Evolutionary conservation across 2,113 vertebrate genomes (phyloP).

Genomic region (Datnioides undecimradiatus): DNA sequence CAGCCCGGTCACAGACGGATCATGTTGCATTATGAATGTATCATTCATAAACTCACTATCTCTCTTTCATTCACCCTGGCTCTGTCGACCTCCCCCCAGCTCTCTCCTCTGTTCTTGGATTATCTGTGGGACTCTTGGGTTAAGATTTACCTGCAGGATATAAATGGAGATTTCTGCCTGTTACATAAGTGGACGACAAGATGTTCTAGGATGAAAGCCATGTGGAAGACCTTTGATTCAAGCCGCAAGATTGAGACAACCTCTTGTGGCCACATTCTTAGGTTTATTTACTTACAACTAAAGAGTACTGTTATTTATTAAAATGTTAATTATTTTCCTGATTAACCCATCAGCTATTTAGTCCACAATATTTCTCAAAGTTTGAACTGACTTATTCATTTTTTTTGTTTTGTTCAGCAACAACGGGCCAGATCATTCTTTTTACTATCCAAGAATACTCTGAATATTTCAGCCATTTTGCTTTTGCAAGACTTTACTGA

Average conservation of each 20-base stretch:
- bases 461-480: too few species aligned
- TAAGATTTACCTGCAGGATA: constrained; percentile 75
- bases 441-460: background rate
- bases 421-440: background rate
- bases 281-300: background rate
- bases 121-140: constrained; percentile 62
- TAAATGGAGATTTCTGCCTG: constrained; percentile 72
- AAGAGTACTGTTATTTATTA: background rate
- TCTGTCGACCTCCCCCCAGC: background rate
- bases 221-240: constrained; percentile 21
- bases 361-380: background rate
- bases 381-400: background rate
- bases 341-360: background rate
- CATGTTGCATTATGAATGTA: constrained; percentile 61
- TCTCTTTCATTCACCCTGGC: constrained; percentile 22
- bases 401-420: background rate
- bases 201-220: constrained; percentile 65
- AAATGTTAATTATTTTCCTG: background rate
- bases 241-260: background rate
- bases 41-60: constrained; percentile 55
- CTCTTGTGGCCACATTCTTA: background rate
- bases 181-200: constrained; percentile 73
- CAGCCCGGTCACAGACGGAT: constrained; percentile 35
- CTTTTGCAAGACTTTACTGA: too few species aligned
- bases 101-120: constrained; percentile 60